These are phyloP conservation scores for Perca flavescens DNA, from an alignment of 2,113 vertebrate genomes.

Conservation along the genomic window DNA sequence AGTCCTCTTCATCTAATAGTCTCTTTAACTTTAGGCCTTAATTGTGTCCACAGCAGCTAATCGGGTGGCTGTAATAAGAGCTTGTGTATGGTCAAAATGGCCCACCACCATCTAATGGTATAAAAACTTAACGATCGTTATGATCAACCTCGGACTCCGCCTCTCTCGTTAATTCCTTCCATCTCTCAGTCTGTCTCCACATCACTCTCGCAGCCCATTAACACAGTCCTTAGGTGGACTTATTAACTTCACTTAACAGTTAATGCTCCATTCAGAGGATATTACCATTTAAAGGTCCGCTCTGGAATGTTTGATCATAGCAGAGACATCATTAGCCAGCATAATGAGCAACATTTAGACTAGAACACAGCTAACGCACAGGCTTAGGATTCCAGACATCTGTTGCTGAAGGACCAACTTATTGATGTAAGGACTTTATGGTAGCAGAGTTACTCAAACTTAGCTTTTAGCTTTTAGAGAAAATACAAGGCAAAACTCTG, in stretches of 20 bases:
- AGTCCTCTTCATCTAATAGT: slow-evolving; percentile 79
- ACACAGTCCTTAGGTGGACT: slow-evolving; percentile 60
- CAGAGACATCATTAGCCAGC: slow-evolving; percentile 49
- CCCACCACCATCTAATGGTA: slow-evolving; percentile 49
- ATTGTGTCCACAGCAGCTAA: slow-evolving; percentile 63
- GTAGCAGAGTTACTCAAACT: background rate
- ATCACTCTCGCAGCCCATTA: slow-evolving; percentile 55
- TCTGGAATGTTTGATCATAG: slow-evolving; percentile 58
- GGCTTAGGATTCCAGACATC: slow-evolving; percentile 27
- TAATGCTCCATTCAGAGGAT: slow-evolving; percentile 77
- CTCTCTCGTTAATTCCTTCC: slow-evolving; percentile 32
- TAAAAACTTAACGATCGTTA: slow-evolving; percentile 65
- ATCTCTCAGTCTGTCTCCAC: slow-evolving; percentile 24
- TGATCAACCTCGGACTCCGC: slow-evolving; percentile 28
- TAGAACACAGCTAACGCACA: slow-evolving; percentile 1
- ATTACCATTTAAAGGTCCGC: slow-evolving; percentile 74
- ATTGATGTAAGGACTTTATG: background rate
- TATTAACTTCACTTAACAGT: slow-evolving; percentile 76
- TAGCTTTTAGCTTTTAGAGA: background rate
- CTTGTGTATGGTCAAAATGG: slow-evolving; percentile 45
- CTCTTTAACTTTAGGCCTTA: slow-evolving; percentile 84
- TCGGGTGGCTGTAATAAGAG: slow-evolving; percentile 52
- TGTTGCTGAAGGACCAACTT: slow-evolving; percentile 6
- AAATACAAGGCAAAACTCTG: background rate
- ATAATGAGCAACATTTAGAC: slow-evolving; percentile 44